Evolutionary conservation across 2,888 invertebrate species (phyloP).

Genomic region (Bembecia ichneumoniformis): DNA sequence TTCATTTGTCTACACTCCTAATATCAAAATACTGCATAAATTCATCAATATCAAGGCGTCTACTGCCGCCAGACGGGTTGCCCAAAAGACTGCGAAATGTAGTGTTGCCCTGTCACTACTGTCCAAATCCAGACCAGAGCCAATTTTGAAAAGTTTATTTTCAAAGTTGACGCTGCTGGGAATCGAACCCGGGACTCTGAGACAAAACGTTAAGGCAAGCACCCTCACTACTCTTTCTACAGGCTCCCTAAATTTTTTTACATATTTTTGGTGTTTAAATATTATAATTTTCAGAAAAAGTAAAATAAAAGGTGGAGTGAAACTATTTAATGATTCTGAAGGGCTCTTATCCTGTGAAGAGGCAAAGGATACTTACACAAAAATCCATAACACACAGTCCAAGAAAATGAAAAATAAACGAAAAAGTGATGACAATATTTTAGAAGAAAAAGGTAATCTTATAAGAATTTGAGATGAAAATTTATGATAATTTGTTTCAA

Average conservation of each 20-base stretch:
- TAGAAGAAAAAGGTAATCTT: conserved; percentile 29
- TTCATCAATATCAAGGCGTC: too few species aligned
- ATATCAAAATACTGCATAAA: too few species aligned
- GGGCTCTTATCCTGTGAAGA: conserved; percentile 48
- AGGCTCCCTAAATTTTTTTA: background rate
- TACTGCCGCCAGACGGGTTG: too few species aligned
- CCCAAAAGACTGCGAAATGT: too few species aligned
- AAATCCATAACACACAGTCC: conserved; percentile 37
- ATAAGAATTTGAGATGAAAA: background rate
- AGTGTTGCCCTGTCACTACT: too few species aligned
- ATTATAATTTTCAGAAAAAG: conserved; percentile 29
- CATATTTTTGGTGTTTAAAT: background rate
- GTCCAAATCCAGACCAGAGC: too few species aligned
- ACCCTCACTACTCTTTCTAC: too few species aligned
- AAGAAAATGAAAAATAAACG: conserved; percentile 34
- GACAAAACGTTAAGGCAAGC: too few species aligned
- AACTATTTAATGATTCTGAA: conserved; percentile 53
- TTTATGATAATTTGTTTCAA: background rate
- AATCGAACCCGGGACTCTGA: too few species aligned
- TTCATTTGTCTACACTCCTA: too few species aligned
- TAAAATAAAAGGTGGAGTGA: conserved; percentile 59
- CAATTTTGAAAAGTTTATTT: too few species aligned
- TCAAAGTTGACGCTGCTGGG: too few species aligned
- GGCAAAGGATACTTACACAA: conserved; percentile 39
- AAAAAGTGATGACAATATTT: conserved; percentile 14